Evolutionary conservation across 2,113 vertebrate species (phyloP), one percentile per base, ranked within the genome.

Genomic region (Platichthys stellatus): DNA sequence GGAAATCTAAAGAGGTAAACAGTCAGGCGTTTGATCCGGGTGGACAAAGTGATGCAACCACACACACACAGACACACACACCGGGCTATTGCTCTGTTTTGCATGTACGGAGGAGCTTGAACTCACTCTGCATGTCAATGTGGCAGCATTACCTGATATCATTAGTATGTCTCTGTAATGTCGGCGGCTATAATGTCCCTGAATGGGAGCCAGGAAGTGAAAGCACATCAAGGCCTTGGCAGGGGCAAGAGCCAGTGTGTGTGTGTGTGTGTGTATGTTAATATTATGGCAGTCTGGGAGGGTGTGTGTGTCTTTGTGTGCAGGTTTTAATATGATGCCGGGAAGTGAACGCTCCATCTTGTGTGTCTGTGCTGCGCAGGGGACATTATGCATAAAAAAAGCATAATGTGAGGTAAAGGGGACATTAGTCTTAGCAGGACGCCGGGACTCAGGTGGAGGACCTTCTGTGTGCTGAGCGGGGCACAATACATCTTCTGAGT

Each of bases 361-460:
- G 56, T 57, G 21, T 57, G 59, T 31, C 4, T 24, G 70, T 53
- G 49, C 17, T 20, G n/a, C 69, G 59, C 53, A 23, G 70, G 61
- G 76, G 2, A 76, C 70, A 90, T 91, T 87, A 91, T 89, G 85
- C 86, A 85, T 51, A 90, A 90, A 74, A 69, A 76, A 67, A 57
- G 85, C 79, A 86, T 87, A 88, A 86, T 87, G 74, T 72, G 81
- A 86, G 68, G 71, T 80, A 83, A 90, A 88, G 75, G 82, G 71
- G 58, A 65, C 87, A 88, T 91, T 85, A 88, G 81, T 82, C 76
- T 63, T 82, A 70, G 81, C 67, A 38, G 85, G 76, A 54, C 23
- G 69, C 75, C 21, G 76, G 90, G 86, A 80, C 87, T 86, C 91
- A 90, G 89, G 81, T 92, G 88, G 86, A 75, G 17, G 86, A 82